These are phyloP conservation scores for Pantherophis alleghaniensis DNA, from an alignment of 2,797 vertebrate species.

Conservation along the genomic window DNA sequence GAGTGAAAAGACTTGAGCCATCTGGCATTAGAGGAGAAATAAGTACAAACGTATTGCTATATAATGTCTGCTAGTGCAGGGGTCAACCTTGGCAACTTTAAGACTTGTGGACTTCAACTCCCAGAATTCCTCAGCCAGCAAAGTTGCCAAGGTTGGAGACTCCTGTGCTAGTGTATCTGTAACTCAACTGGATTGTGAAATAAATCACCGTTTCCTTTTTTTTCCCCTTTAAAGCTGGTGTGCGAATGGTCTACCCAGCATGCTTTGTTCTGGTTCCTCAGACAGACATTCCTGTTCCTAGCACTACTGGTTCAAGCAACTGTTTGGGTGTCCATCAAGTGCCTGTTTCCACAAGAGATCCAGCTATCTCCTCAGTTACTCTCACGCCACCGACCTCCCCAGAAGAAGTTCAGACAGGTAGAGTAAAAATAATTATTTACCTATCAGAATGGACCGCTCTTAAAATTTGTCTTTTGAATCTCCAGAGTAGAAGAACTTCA, in stretches of 20 bases:
- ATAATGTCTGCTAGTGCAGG: no score
- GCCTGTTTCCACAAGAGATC: conserved; percentile 94
- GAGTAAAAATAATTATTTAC: neutral
- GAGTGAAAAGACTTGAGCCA: neutral
- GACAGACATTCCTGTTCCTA: conserved; percentile 89
- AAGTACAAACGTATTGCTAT: neutral
- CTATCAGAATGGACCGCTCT: accelerated
- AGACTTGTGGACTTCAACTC: no score
- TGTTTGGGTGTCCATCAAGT: conserved; percentile 93
- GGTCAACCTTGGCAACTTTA: no score
- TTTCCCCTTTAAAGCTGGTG: conserved; percentile 79
- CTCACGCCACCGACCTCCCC: conserved; percentile 98
- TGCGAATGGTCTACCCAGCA: conserved; percentile 97
- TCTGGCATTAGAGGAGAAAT: neutral
- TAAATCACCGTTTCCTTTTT: neutral
- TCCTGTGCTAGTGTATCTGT: neutral
- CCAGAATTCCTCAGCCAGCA: no score
- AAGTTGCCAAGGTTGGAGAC: no score
- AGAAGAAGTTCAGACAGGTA: conserved; percentile 96
- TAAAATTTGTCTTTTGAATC: neutral
- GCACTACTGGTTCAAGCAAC: conserved; percentile 83
- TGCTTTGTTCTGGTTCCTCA: conserved; percentile 96
- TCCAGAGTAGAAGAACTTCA: neutral
- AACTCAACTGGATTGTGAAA: neutral
- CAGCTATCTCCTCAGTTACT: conserved; percentile 96